A percentile compares a stretch with the other conserved stretches of the same genome.
Evolutionary conservation across 1,140 invertebrate species (phyloP).

Genomic region (Pachypeltis micranthus): DNA sequence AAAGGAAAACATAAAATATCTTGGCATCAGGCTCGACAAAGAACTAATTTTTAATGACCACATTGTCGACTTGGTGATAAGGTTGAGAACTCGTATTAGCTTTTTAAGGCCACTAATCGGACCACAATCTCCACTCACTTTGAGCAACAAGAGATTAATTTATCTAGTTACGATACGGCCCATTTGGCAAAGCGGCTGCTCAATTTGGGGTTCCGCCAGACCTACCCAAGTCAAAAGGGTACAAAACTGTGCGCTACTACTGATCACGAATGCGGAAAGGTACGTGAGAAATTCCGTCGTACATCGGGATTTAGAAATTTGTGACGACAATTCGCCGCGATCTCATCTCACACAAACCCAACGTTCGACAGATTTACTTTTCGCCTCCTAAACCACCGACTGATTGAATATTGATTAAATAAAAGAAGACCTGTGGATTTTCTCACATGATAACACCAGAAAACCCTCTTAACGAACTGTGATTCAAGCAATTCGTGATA

Average conservation of each 20-base stretch:
- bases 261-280: neutral
- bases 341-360: neutral
- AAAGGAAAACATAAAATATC: neutral
- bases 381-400: neutral
- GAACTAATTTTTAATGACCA: neutral
- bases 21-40: neutral
- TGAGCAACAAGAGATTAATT: neutral
- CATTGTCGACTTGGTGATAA: neutral
- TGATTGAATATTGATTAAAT: no score
- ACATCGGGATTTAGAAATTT: constrained; percentile 20
- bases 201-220: constrained; percentile 11
- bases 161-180: neutral
- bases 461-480: neutral
- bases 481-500: neutral
- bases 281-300: constrained; percentile 14
- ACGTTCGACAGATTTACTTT: neutral
- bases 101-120: neutral
- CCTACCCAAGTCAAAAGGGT: constrained; percentile 6
- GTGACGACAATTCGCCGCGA: neutral
- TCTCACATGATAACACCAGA: neutral
- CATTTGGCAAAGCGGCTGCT: neutral
- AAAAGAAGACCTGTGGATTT: neutral
- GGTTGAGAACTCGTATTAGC: neutral
- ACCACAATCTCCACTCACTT: neutral
- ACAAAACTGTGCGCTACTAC: neutral